Evolutionary conservation across 2,797 vertebrate species (phyloP).

Genomic region (Notoglanidium macrostoma): DNA sequence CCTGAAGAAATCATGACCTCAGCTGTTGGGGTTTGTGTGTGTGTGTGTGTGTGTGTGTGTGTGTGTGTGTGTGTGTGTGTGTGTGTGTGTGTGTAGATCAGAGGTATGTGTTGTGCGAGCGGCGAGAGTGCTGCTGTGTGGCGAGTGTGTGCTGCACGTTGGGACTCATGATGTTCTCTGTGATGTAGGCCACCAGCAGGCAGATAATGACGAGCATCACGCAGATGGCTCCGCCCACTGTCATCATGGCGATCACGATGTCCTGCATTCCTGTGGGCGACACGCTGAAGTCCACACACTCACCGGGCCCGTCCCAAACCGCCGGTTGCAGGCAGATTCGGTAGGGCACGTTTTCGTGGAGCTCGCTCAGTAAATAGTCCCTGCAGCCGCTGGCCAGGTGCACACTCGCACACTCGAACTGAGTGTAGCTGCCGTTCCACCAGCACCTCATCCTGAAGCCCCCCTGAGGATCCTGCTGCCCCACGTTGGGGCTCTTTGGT

Average conservation of each 20-base stretch:
- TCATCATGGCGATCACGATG: conserved; percentile 97
- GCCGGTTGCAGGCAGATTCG: conserved; percentile 84
- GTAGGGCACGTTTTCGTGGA: conserved; percentile 91
- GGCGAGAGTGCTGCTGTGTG: conserved; percentile 66
- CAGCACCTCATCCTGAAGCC: conserved; percentile 90
- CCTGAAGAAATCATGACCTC: background rate
- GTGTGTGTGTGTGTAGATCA: conserved; percentile 19
- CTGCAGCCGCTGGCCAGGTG: conserved; percentile 86
- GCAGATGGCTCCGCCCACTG: conserved; percentile 95
- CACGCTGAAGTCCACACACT: conserved; percentile 90
- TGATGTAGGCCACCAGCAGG: conserved; percentile 95
- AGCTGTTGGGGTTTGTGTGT: conserved; percentile 11
- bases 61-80: conserved; percentile 39
- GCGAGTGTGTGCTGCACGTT: conserved; percentile 70
- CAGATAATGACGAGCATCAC: conserved; percentile 99
- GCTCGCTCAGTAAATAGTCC: conserved; percentile 86
- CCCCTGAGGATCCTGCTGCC: conserved; percentile 76
- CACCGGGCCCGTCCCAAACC: conserved; percentile 55
- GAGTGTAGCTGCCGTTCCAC: conserved; percentile 94
- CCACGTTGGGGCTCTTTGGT: conserved; percentile 4
- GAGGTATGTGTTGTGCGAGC: conserved; percentile 59
- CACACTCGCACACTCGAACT: conserved; percentile 89
- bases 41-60: conserved; percentile 35
- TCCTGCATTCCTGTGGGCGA: conserved; percentile 90
- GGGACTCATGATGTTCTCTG: conserved; percentile 93